phyloP scores from a whole-genome alignment of 2,113 vertebrate genomes.

The Panurus biarmicus region DNA sequence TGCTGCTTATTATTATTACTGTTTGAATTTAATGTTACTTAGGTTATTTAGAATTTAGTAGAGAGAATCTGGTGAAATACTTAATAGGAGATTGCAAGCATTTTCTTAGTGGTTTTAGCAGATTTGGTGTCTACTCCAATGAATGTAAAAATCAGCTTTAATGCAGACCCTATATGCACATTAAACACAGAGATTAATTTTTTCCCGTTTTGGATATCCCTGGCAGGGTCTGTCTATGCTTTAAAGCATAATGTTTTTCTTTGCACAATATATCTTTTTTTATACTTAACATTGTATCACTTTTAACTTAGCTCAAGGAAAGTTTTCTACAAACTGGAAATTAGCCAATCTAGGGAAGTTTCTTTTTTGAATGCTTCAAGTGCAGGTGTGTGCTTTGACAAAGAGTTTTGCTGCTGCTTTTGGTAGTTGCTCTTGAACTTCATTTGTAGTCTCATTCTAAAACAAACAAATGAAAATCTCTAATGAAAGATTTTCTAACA shows the following conservation, averaged over 20 bases:
- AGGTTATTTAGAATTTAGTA: not conserved
- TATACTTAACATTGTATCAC: not conserved
- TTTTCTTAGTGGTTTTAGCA: not conserved
- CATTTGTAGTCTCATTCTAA: not conserved
- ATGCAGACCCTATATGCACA: not conserved
- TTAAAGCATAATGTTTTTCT: not conserved
- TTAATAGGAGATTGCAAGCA: not conserved
- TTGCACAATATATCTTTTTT: not conserved
- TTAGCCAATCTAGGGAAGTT: not conserved
- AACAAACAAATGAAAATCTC: not conserved
- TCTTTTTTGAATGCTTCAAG: not conserved
- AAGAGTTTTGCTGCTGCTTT: not conserved
- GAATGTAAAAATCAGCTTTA: not conserved
- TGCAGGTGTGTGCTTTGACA: not conserved
- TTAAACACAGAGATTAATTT: not conserved
- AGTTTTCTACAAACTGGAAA: not conserved
- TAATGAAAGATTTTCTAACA: not conserved
- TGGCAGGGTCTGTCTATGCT: not conserved
- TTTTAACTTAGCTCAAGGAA: not conserved
- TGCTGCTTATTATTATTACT: not conserved
- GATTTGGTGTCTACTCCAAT: not conserved
- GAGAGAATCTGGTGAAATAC: not conserved
- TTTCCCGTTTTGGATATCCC: not conserved
- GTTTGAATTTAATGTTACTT: not conserved
- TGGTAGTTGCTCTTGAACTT: not conserved